A percentile compares a stretch with the other conserved stretches of the same genome.
phyloP scores from a whole-genome alignment of 2,888 invertebrate genomes.

The Drosophila atroscutellata region DNA sequence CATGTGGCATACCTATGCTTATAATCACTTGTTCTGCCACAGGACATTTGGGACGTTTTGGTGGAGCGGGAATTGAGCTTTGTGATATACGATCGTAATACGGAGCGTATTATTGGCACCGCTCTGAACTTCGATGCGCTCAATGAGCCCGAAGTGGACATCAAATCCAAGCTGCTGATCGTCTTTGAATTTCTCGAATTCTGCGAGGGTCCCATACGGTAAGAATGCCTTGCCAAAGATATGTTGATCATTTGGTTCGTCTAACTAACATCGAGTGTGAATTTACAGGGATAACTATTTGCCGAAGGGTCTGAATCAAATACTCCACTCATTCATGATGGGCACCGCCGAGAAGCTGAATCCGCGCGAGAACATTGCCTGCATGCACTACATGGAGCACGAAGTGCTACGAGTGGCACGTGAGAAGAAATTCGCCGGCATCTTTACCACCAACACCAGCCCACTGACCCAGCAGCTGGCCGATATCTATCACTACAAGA shows the following conservation, averaged over 20 bases:
- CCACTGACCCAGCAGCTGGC: slow-evolving; percentile 96
- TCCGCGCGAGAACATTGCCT: slow-evolving; percentile 91
- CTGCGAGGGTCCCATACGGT: slow-evolving; percentile 91
- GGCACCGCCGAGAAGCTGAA: slow-evolving; percentile 89
- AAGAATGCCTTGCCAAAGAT: slow-evolving; percentile 29
- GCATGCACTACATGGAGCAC: slow-evolving; percentile 92
- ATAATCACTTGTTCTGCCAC: not conserved
- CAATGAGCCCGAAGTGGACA: slow-evolving; percentile 91
- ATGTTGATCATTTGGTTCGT: not conserved
- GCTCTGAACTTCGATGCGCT: slow-evolving; percentile 93
- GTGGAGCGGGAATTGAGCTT: slow-evolving; percentile 91
- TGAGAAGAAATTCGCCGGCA: slow-evolving; percentile 89
- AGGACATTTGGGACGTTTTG: slow-evolving; percentile 89
- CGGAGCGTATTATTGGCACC: slow-evolving; percentile 88
- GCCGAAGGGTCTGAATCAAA: slow-evolving; percentile 88
- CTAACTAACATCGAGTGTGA: not conserved
- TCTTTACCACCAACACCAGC: slow-evolving; percentile 94
- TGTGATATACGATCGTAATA: slow-evolving; percentile 86
- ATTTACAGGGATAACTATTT: slow-evolving; percentile 86
- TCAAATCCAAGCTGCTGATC: slow-evolving; percentile 88
- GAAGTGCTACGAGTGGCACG: slow-evolving; percentile 89
- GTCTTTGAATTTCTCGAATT: slow-evolving; percentile 92
- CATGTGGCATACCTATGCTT: not conserved
- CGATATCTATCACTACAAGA: slow-evolving; percentile 92
- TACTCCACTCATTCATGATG: slow-evolving; percentile 95